These are phyloP conservation scores for Spheniscus mendiculus DNA, from an alignment of 2,113 vertebrate genomes.

Conservation along the genomic window DNA sequence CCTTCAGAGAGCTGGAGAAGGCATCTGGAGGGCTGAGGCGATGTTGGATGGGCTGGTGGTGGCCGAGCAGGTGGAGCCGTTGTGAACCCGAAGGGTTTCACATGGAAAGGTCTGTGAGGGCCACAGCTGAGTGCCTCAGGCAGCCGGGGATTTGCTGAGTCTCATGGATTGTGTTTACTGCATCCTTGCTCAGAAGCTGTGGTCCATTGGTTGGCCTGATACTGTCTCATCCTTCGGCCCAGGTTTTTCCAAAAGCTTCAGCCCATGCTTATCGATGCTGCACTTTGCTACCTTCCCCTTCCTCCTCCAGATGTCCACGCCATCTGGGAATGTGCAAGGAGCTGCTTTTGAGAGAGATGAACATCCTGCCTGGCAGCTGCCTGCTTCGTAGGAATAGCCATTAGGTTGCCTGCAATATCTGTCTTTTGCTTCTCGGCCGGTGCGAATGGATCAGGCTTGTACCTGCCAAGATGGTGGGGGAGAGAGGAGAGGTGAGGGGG, in stretches of 20 bases:
- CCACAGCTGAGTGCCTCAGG: neutral
- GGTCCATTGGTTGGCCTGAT: neutral
- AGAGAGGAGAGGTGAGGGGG: neutral
- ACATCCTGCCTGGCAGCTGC: neutral
- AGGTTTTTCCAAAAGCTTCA: neutral
- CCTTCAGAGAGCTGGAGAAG: neutral
- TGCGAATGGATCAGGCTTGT: neutral
- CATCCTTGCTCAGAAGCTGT: neutral
- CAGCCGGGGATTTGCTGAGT: rapidly evolving
- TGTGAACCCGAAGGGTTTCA: neutral
- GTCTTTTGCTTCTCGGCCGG: neutral
- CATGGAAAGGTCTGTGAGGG: neutral
- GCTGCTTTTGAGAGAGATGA: neutral
- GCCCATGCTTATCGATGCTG: rapidly evolving
- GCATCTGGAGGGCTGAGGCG: neutral
- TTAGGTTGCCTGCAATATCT: neutral
- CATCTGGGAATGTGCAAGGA: neutral
- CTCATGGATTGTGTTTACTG: neutral
- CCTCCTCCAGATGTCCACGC: rapidly evolving
- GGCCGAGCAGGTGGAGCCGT: rapidly evolving
- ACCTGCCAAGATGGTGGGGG: neutral
- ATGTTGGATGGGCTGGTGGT: neutral
- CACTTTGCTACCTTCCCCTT: neutral
- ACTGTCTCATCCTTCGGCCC: neutral
- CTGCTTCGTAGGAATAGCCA: neutral